Conservation (phyloP, 2,888 invertebrate species). For the Eristalinus aeneus region DNA sequence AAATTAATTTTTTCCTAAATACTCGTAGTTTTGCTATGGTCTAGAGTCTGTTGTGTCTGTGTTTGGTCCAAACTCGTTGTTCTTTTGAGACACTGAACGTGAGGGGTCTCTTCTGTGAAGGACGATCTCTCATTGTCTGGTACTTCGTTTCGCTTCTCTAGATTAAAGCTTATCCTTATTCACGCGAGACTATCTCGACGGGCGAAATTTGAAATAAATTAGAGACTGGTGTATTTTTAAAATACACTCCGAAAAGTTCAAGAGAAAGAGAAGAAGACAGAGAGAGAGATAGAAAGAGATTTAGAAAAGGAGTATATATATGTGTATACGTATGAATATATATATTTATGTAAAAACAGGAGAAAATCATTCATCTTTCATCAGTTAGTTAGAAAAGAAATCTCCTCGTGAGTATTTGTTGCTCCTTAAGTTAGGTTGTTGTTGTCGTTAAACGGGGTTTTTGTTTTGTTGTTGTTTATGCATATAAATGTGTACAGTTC, state of each 20-base stretch:
- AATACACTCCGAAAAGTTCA: conserved; percentile 28
- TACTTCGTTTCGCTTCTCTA: background rate
- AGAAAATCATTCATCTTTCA: background rate
- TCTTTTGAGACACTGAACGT: background rate
- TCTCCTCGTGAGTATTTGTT: conserved; percentile 50
- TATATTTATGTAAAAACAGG: background rate
- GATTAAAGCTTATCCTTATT: background rate
- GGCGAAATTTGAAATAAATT: conserved; percentile 17
- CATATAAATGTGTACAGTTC: conserved; percentile 69
- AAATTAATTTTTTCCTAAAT: conserved; percentile 2
- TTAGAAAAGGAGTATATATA: background rate
- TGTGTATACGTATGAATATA: background rate
- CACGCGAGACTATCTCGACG: background rate
- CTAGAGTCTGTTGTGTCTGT: background rate
- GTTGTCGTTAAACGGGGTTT: background rate
- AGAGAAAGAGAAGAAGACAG: background rate
- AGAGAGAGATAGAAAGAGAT: conserved; percentile 21
- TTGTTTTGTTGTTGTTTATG: conserved; percentile 40
- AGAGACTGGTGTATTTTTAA: conserved; percentile 30
- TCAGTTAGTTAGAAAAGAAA: conserved; percentile 4
- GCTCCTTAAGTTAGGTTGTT: conserved; percentile 24
- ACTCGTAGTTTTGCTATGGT: conserved; percentile 1
- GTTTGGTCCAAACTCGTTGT: background rate
- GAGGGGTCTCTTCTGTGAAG: background rate
- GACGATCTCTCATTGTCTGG: background rate